Conservation (phyloP, 2,888 invertebrate genomes). For the Drosophila acutilabella region DNA sequence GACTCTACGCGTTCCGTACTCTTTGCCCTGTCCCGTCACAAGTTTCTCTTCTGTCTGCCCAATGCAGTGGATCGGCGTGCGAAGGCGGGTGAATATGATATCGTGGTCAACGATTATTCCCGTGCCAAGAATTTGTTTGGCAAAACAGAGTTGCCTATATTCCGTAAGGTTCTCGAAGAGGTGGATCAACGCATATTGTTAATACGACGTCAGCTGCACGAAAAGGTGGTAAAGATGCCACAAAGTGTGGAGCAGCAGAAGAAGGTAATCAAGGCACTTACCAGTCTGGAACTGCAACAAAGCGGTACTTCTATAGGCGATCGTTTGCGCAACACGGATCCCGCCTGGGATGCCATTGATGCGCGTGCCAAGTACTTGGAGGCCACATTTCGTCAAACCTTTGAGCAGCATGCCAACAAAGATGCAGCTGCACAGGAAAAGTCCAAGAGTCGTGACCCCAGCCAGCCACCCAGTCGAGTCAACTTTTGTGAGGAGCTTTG, state of each 20-base stretch:
- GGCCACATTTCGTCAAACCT: slow-evolving; percentile 83
- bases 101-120: slow-evolving; percentile 98
- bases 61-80: slow-evolving; percentile 97
- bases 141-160: slow-evolving; percentile 95
- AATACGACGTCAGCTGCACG: slow-evolving; percentile 92
- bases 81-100: slow-evolving; percentile 96
- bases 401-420: slow-evolving; percentile 83
- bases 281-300: slow-evolving; percentile 89
- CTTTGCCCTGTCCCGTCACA: slow-evolving; percentile 95
- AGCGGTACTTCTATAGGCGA: slow-evolving; percentile 79
- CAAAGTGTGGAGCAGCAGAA: slow-evolving; percentile 97
- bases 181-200: slow-evolving; percentile 95
- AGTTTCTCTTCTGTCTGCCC: slow-evolving; percentile 97
- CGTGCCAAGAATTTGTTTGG: slow-evolving; percentile 98
- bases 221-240: slow-evolving; percentile 95
- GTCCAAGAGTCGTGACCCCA: slow-evolving; percentile 81
- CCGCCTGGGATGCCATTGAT: slow-evolving; percentile 97
- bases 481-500: slow-evolving; percentile 93
- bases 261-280: slow-evolving; percentile 92
- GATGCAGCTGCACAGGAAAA: slow-evolving; percentile 81
- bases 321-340: slow-evolving; percentile 89
- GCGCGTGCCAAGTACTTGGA: slow-evolving; percentile 92
- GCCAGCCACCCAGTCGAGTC: slow-evolving; percentile 88
- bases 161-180: slow-evolving; percentile 94
- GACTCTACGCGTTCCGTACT: slow-evolving; percentile 98